Evolutionary conservation across 92 coral and sea anemone species (phyloP), one percentile per base, ranked within the genome.

Genomic region (Pocillopora meandrina): DNA sequence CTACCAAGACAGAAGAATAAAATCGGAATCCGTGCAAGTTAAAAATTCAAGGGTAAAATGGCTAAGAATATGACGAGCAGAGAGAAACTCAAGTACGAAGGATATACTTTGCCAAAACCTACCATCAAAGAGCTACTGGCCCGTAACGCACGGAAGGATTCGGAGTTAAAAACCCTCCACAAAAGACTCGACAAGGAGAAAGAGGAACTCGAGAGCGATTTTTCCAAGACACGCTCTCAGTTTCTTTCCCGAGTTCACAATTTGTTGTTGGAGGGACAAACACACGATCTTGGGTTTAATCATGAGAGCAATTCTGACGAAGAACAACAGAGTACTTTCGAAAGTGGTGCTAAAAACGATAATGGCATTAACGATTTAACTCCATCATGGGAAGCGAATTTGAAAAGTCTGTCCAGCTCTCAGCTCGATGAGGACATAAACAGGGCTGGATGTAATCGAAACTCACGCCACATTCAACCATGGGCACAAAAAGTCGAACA

Each of bases 101-200:
- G 81, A n/a, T 74, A 72, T 49, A 60, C 87, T 5, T 58, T 83
- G 35, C 87, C 87, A 59, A 66, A 71, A 47, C n/a, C 52, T 57
- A 76, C 80, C 77, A 63, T 83, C 65, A 86, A 79, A 34, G 67
- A 78, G 36, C 10, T 86, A 13, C 77, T 86, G 17, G 86, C 85
- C 4, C 62, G 89, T 23, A 86, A 86, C 74, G 89, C 89, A 15
- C 61, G 79, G 9, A 56, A 59, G 36, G 69, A 80, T 47, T 61
- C 68, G 9, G 85, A 60, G 55, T 80, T 86, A 2, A 74, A 79
- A 26, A 80, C 26, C 42, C 56, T 80, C 14, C 83, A 58, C 23
- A 78, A 86, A 70, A 64, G 63, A 60, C 72, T 86, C 17, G 89
- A 86, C 79, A 78, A 57, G 79, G 72, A 80, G 65, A 86, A 80